Base-by-base conservation (phyloP, 1,140 invertebrate genomes). In the Sitobion miscanthi region DNA sequence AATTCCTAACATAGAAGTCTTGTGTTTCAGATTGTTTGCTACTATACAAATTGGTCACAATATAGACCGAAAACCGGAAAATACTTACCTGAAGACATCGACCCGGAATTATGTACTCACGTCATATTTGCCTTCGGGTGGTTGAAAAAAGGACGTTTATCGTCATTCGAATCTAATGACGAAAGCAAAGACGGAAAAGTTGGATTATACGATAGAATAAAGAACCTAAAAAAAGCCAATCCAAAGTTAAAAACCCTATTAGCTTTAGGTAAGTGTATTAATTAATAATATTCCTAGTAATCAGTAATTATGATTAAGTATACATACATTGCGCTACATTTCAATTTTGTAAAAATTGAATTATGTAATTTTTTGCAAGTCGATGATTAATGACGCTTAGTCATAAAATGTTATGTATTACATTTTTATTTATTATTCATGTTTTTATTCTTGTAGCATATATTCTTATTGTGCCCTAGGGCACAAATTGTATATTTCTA, bases 21-120 rank as follows among this genome's bases (percentile, higher is more conserved):
- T 94, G 94, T 94, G 77, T 95, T 95, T 69, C 95, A 98, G 96
- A 96, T 99, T 93, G 98, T 99, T 3, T 99, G 98, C 95, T 99
- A 99, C 95, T 99, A 99, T 95, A 99, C 98, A 38, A 99, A 99
- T 96, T 99, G 99, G 99, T 98, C 99, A 0, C 99, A 99, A 95
- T 99, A 99, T 95, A 96, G 99, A 91, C 97, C 97, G 1, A 99
- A 99, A 95, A 96, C 98, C 93, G 99, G 98, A 54, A 99, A 99
- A 96, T 99, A 98, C 95, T 95, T 97, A 57, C 99, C 99, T 0
- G 99, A 99, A 96, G 98, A 99, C 95, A 99, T 99, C 94, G 97
- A 98, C 93, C 98, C 98, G 4, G 97, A 98, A 95, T 96, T 99
- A 11, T 99, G 99, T 95, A 99, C 99, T 1, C 99, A 99, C 95